Evolutionary conservation across 2,888 invertebrate species (phyloP), one percentile per base, ranked within the genome.

Genomic region (Norana najaformis): DNA sequence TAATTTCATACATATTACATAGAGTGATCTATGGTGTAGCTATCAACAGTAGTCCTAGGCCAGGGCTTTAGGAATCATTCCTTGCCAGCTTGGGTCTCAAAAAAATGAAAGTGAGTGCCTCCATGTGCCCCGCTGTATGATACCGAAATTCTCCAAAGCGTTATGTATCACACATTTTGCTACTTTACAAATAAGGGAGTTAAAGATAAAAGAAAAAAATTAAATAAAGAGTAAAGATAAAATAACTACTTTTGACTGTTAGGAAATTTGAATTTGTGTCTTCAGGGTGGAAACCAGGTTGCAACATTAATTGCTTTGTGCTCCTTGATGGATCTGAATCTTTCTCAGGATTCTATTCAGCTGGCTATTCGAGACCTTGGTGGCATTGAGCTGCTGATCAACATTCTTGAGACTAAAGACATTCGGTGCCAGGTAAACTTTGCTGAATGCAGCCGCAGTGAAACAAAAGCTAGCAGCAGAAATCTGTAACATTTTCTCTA

Each of bases 281-380:
- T 93, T 18, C 92, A 96, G 95, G 97, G 97, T 90, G 98, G 98
- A 69, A 98, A 98, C 94, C 98, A 98, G 95, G 98, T 98, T 0
- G 98, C 98, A 0, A 98, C 98, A 0, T 97, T 97, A 94, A 97
- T 98, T 5, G 97, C 98, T 0, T 95, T 99, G 36, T 98, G 98
- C 91, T 97, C 98, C 90, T 95, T 99, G 88, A 97, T 97, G 94
- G 98, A 98, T 94, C 97, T 97, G 93, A 97, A 98, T 94, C 95
- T 98, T 90, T 96, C 96, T 0, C 96, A 96, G 89, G 97, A 97
- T 95, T 96, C 97, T 0, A 97, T 97, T 94, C 97, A 98, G 95
- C 95, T 97, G 93, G 98, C 98, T 1, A 97, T 98, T 91, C 95
- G 96, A 91, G 98, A 98, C 94, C 97, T 98, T 91, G 98, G 98